Evolutionary conservation across 2,888 invertebrate species (phyloP).

Genomic region (Machimus rusticus): DNA sequence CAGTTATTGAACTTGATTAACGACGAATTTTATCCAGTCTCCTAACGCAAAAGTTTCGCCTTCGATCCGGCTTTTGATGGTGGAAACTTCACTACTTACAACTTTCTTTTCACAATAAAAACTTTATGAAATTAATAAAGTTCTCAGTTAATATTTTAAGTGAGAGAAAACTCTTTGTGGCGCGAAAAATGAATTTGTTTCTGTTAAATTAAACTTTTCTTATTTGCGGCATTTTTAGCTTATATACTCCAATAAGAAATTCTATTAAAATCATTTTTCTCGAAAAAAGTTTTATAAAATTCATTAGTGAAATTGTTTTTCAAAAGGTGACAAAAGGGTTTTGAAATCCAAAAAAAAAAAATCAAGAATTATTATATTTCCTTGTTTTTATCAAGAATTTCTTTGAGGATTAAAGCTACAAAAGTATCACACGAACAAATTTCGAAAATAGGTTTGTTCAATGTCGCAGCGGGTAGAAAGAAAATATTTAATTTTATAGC

Average conservation of each 20-base stretch:
- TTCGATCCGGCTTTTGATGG: background rate
- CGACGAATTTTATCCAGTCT: background rate
- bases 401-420: background rate
- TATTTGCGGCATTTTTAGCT: background rate
- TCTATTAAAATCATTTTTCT: background rate
- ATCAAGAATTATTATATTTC: background rate
- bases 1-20: background rate
- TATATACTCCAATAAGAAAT: background rate
- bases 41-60: background rate
- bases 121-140: background rate
- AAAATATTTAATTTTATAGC: background rate
- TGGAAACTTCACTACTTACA: background rate
- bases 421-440: background rate
- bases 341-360: background rate
- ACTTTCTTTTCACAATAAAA: background rate
- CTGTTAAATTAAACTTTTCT: background rate
- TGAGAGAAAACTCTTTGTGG: background rate
- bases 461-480: background rate
- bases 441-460: background rate
- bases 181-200: background rate
- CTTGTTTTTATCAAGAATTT: background rate
- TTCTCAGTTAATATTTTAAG: background rate
- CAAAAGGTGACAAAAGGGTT: background rate
- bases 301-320: background rate
- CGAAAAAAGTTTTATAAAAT: background rate